Conservation (phyloP, 2,113 vertebrate species). For the Globicephala melas region DNA sequence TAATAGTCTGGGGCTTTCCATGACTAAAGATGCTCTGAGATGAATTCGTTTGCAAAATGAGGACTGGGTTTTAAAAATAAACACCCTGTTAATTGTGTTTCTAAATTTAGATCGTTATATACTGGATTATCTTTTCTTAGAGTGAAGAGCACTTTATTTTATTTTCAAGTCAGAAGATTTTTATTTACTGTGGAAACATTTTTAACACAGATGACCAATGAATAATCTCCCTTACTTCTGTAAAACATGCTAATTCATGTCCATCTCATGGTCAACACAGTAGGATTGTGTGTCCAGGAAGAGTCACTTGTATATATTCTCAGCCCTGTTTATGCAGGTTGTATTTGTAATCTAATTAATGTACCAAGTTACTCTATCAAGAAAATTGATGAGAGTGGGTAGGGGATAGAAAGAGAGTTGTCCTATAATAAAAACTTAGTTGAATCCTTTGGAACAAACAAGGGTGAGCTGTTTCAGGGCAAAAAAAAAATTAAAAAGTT, state of each 20-base stretch:
- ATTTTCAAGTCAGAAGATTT: neutral
- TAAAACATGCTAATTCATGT: neutral
- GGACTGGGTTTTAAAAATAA: neutral
- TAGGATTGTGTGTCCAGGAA: neutral
- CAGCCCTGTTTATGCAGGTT: neutral
- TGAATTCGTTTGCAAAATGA: slow-evolving; percentile 24
- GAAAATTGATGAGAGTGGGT: neutral
- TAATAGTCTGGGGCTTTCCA: neutral
- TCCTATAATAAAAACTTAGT: neutral
- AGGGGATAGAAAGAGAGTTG: neutral
- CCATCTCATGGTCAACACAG: neutral
- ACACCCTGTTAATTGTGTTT: neutral
- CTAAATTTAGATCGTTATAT: neutral
- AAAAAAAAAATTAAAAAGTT: neutral
- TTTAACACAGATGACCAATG: neutral
- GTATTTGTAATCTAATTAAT: neutral
- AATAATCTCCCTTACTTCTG: neutral
- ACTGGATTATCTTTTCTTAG: neutral
- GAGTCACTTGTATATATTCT: neutral
- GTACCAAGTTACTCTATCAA: neutral
- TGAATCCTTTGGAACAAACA: neutral
- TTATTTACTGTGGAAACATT: neutral
- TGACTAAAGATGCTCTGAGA: neutral
- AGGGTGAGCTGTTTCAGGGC: neutral
- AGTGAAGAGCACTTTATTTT: neutral